Conservation (phyloP, 2,797 vertebrate genomes). For the Syngnathus acus region DNA sequence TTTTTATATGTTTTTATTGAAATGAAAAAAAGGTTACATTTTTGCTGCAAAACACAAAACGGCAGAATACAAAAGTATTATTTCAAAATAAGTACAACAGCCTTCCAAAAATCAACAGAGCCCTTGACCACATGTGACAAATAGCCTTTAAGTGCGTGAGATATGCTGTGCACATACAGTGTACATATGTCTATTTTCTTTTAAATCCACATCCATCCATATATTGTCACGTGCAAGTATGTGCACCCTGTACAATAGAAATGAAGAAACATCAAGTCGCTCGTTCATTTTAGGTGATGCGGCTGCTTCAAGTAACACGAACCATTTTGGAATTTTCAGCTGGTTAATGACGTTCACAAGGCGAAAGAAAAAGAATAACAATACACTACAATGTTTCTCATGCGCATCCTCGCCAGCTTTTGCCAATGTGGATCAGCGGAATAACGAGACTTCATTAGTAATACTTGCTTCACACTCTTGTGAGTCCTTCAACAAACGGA, state of each 20-base stretch:
- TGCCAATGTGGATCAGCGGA: background rate
- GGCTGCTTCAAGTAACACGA: background rate
- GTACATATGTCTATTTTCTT: background rate
- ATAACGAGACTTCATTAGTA: background rate
- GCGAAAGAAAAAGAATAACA: background rate
- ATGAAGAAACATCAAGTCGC: background rate
- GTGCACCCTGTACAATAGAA: background rate
- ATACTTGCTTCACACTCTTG: slow-evolving; percentile 1
- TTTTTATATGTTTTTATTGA: slow-evolving; percentile 7
- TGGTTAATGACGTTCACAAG: background rate
- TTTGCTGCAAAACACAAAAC: background rate
- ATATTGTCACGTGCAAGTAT: slow-evolving; percentile 2
- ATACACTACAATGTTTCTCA: background rate
- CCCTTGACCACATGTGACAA: background rate
- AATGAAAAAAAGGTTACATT: slow-evolving; percentile 6
- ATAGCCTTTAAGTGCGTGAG: background rate
- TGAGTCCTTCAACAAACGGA: background rate
- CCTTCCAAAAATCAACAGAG: background rate
- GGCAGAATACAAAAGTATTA: slow-evolving; percentile 5
- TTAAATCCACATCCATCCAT: background rate
- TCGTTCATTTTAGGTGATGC: background rate
- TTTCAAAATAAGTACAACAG: slow-evolving; percentile 2
- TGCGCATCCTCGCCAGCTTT: background rate
- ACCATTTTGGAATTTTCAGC: background rate
- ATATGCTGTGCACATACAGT: background rate